Percentiles rank a stretch among this genome's conserved stretches.
phyloP scores from a whole-genome alignment of 1,140 invertebrate species.

The Pogonognathellus flavescens region DNA sequence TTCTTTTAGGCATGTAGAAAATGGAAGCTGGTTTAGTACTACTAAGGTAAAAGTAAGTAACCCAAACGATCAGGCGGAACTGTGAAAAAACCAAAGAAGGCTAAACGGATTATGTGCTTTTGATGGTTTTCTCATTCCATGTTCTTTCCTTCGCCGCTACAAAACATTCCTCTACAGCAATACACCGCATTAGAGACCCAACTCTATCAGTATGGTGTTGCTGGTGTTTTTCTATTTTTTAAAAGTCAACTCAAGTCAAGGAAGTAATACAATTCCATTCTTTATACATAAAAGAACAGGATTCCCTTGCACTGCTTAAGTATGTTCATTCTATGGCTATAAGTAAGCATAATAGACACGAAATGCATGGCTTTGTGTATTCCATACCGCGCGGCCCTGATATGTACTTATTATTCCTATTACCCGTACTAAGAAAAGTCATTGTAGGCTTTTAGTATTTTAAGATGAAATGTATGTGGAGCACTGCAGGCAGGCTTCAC shows the following conservation, averaged over 20 bases:
- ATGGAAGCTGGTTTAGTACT: neutral
- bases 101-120: slow-evolving; percentile 26
- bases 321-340: no score
- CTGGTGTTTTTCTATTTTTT: slow-evolving; percentile 17
- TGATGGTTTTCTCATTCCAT: slow-evolving; percentile 35
- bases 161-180: slow-evolving; percentile 11
- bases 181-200: slow-evolving; percentile 16
- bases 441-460: slow-evolving; percentile 18
- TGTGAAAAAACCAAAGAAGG: slow-evolving; percentile 27
- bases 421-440: neutral
- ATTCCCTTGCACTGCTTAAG: neutral
- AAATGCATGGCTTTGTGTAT: neutral
- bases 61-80: slow-evolving; percentile 31
- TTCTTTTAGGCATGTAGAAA: no score
- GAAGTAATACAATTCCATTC: neutral
- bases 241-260: slow-evolving; percentile 19
- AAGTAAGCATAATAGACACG: neutral
- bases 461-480: neutral
- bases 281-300: neutral
- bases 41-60: slow-evolving; percentile 10
- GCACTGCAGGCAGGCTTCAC: neutral
- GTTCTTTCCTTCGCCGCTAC: slow-evolving; percentile 22
- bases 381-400: neutral
- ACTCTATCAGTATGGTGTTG: neutral
- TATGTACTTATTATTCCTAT: neutral